Evolutionary conservation across 2,888 invertebrate genomes (phyloP).

Genomic region (Agrotis exclamationis): DNA sequence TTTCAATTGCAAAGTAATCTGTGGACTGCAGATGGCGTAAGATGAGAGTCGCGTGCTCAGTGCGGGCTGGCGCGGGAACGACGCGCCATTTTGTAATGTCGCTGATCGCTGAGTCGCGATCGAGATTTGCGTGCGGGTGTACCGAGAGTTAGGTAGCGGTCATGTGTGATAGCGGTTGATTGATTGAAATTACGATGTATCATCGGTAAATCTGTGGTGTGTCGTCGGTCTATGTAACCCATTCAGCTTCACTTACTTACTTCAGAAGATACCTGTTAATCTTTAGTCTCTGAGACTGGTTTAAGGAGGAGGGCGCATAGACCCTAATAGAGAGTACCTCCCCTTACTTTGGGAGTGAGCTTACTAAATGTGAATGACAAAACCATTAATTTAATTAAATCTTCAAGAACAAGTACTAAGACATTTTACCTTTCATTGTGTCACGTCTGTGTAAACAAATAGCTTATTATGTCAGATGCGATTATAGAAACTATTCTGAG

Average conservation of each 20-base stretch:
- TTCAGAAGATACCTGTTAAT: background rate
- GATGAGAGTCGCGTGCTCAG: constrained; percentile 69
- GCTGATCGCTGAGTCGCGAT: constrained; percentile 15
- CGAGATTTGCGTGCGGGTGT: constrained; percentile 23
- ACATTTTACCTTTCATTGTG: constrained; percentile 15
- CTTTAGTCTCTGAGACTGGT: background rate
- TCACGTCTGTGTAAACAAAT: constrained; percentile 38
- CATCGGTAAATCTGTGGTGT: background rate
- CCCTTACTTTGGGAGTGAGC: background rate
- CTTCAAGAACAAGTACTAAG: background rate
- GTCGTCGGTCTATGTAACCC: background rate
- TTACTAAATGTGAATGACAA: background rate
- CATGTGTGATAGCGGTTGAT: background rate
- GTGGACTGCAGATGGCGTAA: constrained; percentile 85
- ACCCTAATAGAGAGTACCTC: background rate
- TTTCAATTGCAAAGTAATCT: constrained; percentile 90
- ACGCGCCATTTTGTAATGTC: constrained; percentile 26
- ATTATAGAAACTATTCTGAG: constrained; percentile 35
- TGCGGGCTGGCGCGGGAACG: constrained; percentile 36
- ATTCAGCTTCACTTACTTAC: background rate
- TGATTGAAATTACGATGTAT: background rate
- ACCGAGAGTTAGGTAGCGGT: constrained; percentile 23
- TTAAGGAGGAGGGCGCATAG: no score
- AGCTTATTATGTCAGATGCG: constrained; percentile 38
- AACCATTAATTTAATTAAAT: background rate